Base-by-base conservation (phyloP, 2,888 invertebrate species). In the Sarcophaga carnaria region DNA sequence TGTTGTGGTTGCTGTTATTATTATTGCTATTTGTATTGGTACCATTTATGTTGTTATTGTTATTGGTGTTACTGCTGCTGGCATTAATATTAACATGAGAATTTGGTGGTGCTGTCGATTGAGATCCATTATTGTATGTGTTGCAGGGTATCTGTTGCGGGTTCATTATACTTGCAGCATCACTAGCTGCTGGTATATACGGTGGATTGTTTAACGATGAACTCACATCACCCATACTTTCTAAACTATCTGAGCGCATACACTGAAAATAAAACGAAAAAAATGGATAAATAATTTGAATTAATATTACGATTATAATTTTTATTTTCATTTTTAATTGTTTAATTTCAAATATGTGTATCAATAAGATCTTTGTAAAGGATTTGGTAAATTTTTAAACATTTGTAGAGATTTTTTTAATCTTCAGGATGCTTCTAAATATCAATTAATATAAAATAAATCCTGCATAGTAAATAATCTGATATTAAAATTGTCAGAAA, bases 231-330 rank as follows among this genome's bases (percentile, higher is more conserved):
- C 95, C 95, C 88, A 95, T 95, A 91, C 95, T 95, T 91, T 95
- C 95, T 94, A 95, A 94, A 90, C 95, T 95, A 91, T 95, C 95
- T 37, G 95, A 95, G 89, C 95, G 94, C 25, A 93, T 90, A 89
- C 93, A 93, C 94, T 94, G 87, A 6, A 85, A 83, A 54, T 22
- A 75, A 71, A 80, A 64, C 27, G 12, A 67, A 69, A 60, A 63
- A 71, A 67, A 62, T 14, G 4, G 1, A 4, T 54, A 54, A 54
- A 14, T 54, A 4, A 54, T 54, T 66, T 66, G 4, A 59, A n/a
- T 71, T 47, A n/a, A 25, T 14, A 60, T 45, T 64, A 47, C 25
- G 2, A 22, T 4, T 17, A 54, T 14, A 54, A 54, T 14, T 54
- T 54, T 54, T 54, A 54, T 14, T 14, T 54, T 54, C 1, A 8